Evolutionary conservation across 2,113 vertebrate species (phyloP).

Genomic region (Phaethon lepturus): DNA sequence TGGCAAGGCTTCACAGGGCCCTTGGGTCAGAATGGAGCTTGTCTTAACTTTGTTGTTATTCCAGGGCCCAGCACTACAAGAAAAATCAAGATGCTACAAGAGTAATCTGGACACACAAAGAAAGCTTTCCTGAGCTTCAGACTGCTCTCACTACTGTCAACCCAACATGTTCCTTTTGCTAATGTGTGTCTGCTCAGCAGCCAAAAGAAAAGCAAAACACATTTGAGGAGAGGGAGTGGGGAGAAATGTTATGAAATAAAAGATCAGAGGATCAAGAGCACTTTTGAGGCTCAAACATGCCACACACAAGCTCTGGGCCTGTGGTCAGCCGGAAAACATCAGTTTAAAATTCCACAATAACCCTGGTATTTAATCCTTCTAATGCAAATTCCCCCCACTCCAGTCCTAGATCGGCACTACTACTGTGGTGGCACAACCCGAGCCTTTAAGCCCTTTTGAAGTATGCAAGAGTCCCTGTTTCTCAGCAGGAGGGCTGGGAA

Average conservation of each 20-base stretch:
- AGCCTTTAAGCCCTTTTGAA: slow-evolving; percentile 78
- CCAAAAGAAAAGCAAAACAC: slow-evolving; percentile 50
- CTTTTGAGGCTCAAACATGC: slow-evolving; percentile 72
- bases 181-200: slow-evolving; percentile 3
- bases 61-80: not conserved
- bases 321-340: slow-evolving; percentile 75
- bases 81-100: not conserved
- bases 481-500: slow-evolving; percentile 77
- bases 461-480: slow-evolving; percentile 78
- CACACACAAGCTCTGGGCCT: slow-evolving; percentile 72
- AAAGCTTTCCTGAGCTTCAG: not conserved
- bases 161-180: not conserved
- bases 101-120: not conserved
- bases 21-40: not conserved
- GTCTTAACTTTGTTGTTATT: not conserved
- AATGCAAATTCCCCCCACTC: slow-evolving; percentile 73
- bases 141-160: not conserved
- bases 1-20: not conserved
- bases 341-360: slow-evolving; percentile 78
- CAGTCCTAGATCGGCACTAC: slow-evolving; percentile 67
- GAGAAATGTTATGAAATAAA: slow-evolving; percentile 69
- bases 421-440: slow-evolving; percentile 70
- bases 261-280: slow-evolving; percentile 73
- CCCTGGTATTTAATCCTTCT: slow-evolving; percentile 77
- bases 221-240: not conserved